Base-by-base conservation (phyloP, 2,888 invertebrate genomes). In the Melanostoma scalare region DNA sequence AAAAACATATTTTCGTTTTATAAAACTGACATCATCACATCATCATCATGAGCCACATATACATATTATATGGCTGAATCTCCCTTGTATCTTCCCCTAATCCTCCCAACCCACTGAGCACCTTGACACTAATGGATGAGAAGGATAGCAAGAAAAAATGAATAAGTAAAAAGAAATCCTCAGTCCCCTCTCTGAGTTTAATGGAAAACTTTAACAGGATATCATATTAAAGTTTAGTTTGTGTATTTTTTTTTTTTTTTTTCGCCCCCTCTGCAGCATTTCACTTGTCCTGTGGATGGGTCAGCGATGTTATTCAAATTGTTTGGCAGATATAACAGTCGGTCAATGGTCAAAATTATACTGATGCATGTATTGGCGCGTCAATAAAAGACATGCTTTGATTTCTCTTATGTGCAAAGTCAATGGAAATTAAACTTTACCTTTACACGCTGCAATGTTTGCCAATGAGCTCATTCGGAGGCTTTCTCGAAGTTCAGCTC, bases 171-270 rank as follows among this genome's bases (percentile, higher is more conserved):
- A 67, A 36, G 33, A n/a, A 50, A 53, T 50, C 30, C 42, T 6
- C 30, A 36, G 40, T 36, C 36, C 56, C 20, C 42, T 63, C 76
- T 8, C 6, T 38, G 40, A 30, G 33, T 53, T 78, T 65, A 72
- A 78, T 78, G 65, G 65, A 44, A 77, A 78, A 78, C 77, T 72
- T 72, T 60, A 72, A 44, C 63, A 65, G 71, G 63, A 63, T 44
- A 50, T 58, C 63, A 71, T 71, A 77, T 77, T 76, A 76, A 74
- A 76, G 60, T 77, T 65, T 63, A 38, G 56, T 40, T 3, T 42
- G n/a, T 38, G 20, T 50, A 38, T 30, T 48, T 50, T 46, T 48
- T 36, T 36, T 31, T 30, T 50, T 50, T 9, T 8, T 52, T 4
- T 3, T 8, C 33, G 9, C 33, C 33, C 30, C 8, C 2, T 38